A percentile compares a stretch with the other conserved stretches of the same genome.
phyloP scores from a whole-genome alignment of 1,140 invertebrate genomes.

The Pseudomyrmex concolor region DNA sequence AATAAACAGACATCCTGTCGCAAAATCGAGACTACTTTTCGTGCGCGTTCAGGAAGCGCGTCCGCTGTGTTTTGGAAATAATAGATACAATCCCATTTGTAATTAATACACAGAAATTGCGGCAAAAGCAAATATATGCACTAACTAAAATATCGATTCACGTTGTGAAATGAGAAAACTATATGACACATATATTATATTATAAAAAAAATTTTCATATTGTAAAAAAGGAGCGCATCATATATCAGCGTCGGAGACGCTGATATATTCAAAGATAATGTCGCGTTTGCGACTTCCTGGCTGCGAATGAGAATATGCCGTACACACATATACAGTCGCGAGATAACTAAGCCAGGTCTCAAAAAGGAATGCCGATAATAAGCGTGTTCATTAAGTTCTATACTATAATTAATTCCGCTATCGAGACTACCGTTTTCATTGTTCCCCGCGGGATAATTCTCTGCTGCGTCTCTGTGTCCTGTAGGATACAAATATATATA shows the following conservation, averaged over 20 bases:
- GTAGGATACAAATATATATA: slow-evolving; percentile 45
- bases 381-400: slow-evolving; percentile 46
- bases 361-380: slow-evolving; percentile 45
- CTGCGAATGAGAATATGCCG: slow-evolving; percentile 2
- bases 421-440: slow-evolving; percentile 47
- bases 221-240: too few species aligned
- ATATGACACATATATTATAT: neutral
- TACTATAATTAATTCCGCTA: slow-evolving; percentile 54
- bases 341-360: slow-evolving; percentile 16
- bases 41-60: slow-evolving; percentile 37
- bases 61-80: slow-evolving; percentile 18
- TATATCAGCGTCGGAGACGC: too few species aligned
- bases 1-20: slow-evolving; percentile 39
- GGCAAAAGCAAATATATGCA: neutral
- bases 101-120: slow-evolving; percentile 10
- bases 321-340: neutral
- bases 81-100: slow-evolving; percentile 1
- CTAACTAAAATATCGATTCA: neutral
- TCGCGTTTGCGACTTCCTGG: slow-evolving; percentile 11
- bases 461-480: neutral
- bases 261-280: slow-evolving; percentile 3
- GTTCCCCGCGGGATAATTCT: slow-evolving; percentile 45
- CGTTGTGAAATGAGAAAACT: neutral
- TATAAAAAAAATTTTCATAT: neutral
- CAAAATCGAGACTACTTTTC: slow-evolving; percentile 24